Conservation (phyloP, 2,888 invertebrate species). For the Conomelus anceps region DNA sequence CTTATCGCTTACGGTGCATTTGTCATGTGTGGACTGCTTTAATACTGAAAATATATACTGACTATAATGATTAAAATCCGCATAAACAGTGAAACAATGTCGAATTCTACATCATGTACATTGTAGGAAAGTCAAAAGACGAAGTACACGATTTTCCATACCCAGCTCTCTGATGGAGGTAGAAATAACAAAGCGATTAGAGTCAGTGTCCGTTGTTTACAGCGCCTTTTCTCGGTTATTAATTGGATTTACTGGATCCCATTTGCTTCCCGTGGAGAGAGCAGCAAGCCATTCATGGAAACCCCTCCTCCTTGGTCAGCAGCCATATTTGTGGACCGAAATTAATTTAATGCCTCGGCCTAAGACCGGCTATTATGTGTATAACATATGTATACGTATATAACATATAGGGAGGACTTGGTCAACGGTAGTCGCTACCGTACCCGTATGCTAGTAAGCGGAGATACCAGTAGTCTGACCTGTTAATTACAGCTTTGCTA, state of each 20-base stretch:
- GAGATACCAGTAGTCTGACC: background rate
- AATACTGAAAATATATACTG: too few species aligned
- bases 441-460: too few species aligned
- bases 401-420: background rate
- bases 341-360: background rate
- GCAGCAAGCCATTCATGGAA: background rate
- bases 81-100: too few species aligned
- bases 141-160: background rate
- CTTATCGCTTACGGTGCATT: too few species aligned
- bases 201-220: background rate
- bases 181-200: background rate
- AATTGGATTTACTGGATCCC: background rate
- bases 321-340: background rate
- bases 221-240: background rate
- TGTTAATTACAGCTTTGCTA: background rate
- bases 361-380: background rate
- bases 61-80: too few species aligned
- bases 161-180: background rate
- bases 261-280: background rate
- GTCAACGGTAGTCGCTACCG: background rate
- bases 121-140: background rate
- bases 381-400: background rate
- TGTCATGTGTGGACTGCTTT: too few species aligned
- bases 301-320: background rate
- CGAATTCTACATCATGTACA: too few species aligned